Base-by-base conservation (phyloP, 2,113 vertebrate species). In the Prolemur simus region DNA sequence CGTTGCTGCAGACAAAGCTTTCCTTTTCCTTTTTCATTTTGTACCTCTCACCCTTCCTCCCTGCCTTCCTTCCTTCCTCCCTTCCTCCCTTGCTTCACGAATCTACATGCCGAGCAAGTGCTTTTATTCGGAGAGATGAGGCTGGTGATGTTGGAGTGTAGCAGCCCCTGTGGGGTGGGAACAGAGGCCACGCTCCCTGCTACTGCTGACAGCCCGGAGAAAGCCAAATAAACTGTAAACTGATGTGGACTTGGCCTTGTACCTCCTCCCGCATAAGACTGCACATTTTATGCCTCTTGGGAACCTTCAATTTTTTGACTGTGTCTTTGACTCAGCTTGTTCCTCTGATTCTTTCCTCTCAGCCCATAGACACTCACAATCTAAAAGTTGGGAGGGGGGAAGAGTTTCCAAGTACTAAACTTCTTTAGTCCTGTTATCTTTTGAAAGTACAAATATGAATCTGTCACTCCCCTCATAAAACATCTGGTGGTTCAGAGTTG, bases 61-160 rank as follows among this genome's bases (percentile, higher is more conserved):
- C 14, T 69, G 15, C 17, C 47, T 29, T 52, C 25, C 60, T 32
- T 5, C 25, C 18, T 56, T 23, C 32, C 23, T 49, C 21, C 42
- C n/a, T 80, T 11, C 29, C 47, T 91, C 82, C 96, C 49, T 45
- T 9, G 49, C 78, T 93, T 77, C 81, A 63, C 87, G 95, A 92
- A 97, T 97, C 94, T 98, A 60, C 90, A 93, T 98, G 68, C 96
- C 82, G 98, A 98, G 87, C 84, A 86, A 94, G 25, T 52, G 1
- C 96, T 85, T 98, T 98, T 98, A 96, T 97, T 97, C 94, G 95
- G 97, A 97, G 97, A 95, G 80, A 96, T 94, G 88, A 96, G 93
- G 92, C 93, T 92, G 92, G 92, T 82, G 93, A 0, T 56, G 47
- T 92, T 97, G 81, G 74, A 60, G 84, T 76, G 85, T 74, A 64